Evolutionary conservation across 2,113 vertebrate genomes (phyloP).

Genomic region (zebrafish (Danio rerio)): DNA sequence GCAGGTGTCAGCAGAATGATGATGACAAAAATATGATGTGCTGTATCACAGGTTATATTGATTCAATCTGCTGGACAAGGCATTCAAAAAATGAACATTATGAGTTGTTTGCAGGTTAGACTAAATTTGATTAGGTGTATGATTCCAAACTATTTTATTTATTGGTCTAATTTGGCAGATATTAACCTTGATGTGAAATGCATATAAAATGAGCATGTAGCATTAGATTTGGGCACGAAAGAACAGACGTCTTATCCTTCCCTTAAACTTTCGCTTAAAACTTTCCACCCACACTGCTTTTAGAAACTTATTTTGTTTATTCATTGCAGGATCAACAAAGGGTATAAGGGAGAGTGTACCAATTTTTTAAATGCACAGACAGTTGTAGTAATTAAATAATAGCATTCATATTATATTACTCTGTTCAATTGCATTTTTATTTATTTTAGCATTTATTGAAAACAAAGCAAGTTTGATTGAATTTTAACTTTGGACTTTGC

Average conservation of each 20-base stretch:
- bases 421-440: background rate
- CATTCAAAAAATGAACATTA: background rate
- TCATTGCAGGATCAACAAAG: background rate
- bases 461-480: background rate
- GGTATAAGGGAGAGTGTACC: too few species aligned
- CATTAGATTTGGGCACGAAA: background rate
- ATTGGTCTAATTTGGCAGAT: background rate
- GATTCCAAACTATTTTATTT: background rate
- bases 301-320: background rate
- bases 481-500: background rate
- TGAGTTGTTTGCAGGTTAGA: background rate
- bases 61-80: constrained; percentile 5
- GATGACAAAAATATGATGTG: constrained; percentile 32
- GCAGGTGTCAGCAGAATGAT: constrained; percentile 31
- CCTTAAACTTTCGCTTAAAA: background rate
- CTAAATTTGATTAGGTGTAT: background rate
- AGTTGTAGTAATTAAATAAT: background rate
- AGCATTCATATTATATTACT: background rate
- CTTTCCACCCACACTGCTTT: background rate
- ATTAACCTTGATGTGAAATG: background rate
- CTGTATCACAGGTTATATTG: constrained; percentile 12
- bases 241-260: background rate
- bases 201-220: background rate
- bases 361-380: too few species aligned
- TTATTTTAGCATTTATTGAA: background rate